Evolutionary conservation across 2,113 vertebrate species (phyloP).

Genomic region (Pelmatolapia mariae): DNA sequence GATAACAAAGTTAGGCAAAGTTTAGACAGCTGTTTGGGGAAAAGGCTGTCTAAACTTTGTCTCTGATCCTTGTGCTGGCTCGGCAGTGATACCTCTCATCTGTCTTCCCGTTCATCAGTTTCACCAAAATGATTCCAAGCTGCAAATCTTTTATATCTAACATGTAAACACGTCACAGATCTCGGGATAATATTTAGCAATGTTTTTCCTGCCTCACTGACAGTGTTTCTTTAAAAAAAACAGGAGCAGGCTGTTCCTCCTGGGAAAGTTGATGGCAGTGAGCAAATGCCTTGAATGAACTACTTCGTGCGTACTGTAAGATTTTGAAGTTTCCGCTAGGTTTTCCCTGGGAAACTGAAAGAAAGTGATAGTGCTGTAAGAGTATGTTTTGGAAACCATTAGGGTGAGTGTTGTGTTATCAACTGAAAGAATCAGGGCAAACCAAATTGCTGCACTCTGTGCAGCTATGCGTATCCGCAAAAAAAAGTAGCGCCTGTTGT

Average conservation of each 20-base stretch:
- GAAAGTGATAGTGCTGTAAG: background rate
- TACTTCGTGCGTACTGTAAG: background rate
- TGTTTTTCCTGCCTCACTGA: slow-evolving; percentile 4
- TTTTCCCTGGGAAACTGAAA: background rate
- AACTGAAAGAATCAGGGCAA: slow-evolving; percentile 45
- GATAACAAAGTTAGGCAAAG: background rate
- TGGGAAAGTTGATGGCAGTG: background rate
- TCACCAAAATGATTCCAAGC: background rate
- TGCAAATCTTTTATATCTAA: slow-evolving; percentile 11
- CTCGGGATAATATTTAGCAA: slow-evolving; percentile 35
- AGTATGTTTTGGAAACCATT: slow-evolving; percentile 26
- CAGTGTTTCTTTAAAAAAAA: slow-evolving; percentile 13
- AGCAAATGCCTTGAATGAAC: background rate
- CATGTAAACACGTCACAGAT: slow-evolving; percentile 9
- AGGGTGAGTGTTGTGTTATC: slow-evolving; percentile 24
- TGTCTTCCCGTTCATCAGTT: background rate
- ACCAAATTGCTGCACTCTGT: background rate
- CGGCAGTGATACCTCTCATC: background rate
- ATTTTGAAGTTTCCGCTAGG: background rate
- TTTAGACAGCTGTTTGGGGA: background rate
- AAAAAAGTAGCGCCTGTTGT: background rate
- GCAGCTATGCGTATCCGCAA: background rate
- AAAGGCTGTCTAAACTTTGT: background rate
- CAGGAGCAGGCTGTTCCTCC: background rate
- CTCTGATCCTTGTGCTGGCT: background rate